These are phyloP conservation scores for Diarsia rubi DNA, from an alignment of 2,888 invertebrate genomes.

Conservation along the genomic window DNA sequence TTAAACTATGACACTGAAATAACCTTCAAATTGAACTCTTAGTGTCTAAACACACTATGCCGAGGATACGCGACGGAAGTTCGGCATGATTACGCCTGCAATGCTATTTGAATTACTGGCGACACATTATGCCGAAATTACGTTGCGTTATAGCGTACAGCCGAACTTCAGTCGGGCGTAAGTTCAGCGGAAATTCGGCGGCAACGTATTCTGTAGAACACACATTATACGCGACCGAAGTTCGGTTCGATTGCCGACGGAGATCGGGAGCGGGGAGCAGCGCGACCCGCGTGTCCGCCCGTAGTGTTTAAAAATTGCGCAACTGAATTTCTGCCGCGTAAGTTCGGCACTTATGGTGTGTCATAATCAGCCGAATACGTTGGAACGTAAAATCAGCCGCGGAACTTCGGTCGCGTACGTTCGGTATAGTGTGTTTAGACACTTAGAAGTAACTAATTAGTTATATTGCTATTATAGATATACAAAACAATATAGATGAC, in stretches of 20 bases:
- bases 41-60: too few species aligned
- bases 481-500: constrained; percentile 70
- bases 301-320: too few species aligned
- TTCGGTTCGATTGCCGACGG: constrained; percentile 16
- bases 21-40: constrained; percentile 33
- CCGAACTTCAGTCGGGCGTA: constrained; percentile 13
- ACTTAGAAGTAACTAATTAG: constrained; percentile 32
- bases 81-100: too few species aligned
- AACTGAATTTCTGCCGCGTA: too few species aligned
- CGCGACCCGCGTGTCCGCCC: too few species aligned
- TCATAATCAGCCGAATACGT: too few species aligned
- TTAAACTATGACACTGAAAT: constrained; percentile 75
- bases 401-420: too few species aligned
- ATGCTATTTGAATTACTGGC: not conserved
- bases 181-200: constrained; percentile 12
- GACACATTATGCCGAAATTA: not conserved
- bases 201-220: constrained; percentile 13
- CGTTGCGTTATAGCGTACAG: constrained; percentile 12
- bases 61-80: too few species aligned
- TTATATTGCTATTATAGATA: constrained; percentile 57
- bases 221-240: constrained; percentile 16
- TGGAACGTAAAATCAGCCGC: too few species aligned
- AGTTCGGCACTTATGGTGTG: too few species aligned
- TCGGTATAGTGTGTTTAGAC: too few species aligned
- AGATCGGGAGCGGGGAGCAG: too few species aligned